Evolutionary conservation across 2,113 vertebrate species (phyloP).

Genomic region (Heliornis fulica): DNA sequence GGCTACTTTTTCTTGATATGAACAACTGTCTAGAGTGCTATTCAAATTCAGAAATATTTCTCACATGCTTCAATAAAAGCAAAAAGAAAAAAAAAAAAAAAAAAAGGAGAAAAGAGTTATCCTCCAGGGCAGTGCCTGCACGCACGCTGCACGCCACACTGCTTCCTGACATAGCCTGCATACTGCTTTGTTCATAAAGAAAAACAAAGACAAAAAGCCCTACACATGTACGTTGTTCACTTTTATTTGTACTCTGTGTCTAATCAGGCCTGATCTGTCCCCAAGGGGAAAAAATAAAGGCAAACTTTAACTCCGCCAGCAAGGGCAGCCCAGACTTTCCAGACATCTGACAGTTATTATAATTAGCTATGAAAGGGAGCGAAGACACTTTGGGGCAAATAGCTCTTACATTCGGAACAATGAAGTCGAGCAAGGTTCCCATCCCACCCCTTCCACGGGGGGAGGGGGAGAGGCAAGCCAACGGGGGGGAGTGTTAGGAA

Average conservation of each 20-base stretch:
- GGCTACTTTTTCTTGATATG: neutral
- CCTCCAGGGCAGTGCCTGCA: slow-evolving; percentile 52
- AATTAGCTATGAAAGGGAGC: slow-evolving; percentile 75
- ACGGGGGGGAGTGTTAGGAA: neutral
- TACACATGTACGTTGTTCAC: slow-evolving; percentile 58
- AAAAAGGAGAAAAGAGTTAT: slow-evolving; percentile 5
- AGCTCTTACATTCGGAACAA: slow-evolving; percentile 75
- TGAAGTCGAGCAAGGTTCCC: slow-evolving; percentile 72
- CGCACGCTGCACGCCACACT: slow-evolving; percentile 48
- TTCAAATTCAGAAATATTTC: slow-evolving; percentile 15
- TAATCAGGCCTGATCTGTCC: slow-evolving; percentile 70
- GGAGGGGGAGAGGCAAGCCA: slow-evolving; percentile 14
- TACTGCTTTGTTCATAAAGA: slow-evolving; percentile 76
- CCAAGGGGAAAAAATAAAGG: slow-evolving; percentile 70
- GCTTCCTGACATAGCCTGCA: slow-evolving; percentile 49
- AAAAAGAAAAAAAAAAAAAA: neutral
- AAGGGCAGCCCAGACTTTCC: slow-evolving; percentile 72
- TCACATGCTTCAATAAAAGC: neutral
- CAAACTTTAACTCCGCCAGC: slow-evolving; percentile 84
- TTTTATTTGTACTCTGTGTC: slow-evolving; percentile 59
- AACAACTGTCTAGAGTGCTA: neutral
- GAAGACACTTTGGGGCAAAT: slow-evolving; percentile 76
- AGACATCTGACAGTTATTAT: slow-evolving; percentile 86
- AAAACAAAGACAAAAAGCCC: slow-evolving; percentile 67
- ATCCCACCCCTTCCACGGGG: slow-evolving; percentile 60